Evolutionary conservation across 2,888 invertebrate genomes (phyloP), one percentile per base, ranked within the genome.

Genomic region (Clusia tigrina): DNA sequence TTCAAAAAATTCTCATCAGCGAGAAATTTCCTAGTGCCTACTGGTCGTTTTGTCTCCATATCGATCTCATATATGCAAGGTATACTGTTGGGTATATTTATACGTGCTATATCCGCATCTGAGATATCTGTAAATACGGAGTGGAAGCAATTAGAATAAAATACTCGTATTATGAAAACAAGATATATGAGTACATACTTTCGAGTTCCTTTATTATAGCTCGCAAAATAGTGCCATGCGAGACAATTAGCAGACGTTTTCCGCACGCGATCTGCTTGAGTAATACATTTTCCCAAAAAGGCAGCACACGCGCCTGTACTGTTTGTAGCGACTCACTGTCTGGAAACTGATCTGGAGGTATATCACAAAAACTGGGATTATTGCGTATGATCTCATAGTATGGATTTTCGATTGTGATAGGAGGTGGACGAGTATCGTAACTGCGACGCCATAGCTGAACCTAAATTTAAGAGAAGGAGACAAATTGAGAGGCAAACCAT

Each of bases 151-250:
- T 58, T 25, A 51, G 32, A 38, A 20, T 25, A 42, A 42, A 17
- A n/a, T 5, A 15, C n/a, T 6, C 32, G 32, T 32, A 6, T 9
- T 53, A 42, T 55, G 42, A 17, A 22, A 42, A 23, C 51, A 51
- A 25, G 60, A 15, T 37, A 52, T 37, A 20, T 26, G 52, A 56
- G n/a, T 18, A 54, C 25, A 42, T 17, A 91, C 92, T 86, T 82
- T 94, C 93, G 78, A 95, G 88, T 85, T 93, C 91, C 83, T 94
- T 94, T 1, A 94, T 91, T 70, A 95, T 91, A 64, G 93, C 94
- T 74, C 94, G 86, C 42, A 94, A 87, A 77, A 93, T 93, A 82
- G 94, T 94, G 54, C 94, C 94, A 78, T 95, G 95, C 23, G 94
- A 93, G 26, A 92, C 93, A 76, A 95, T 91, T 56, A 95, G 87